Conservation (phyloP, 2,113 vertebrate genomes). For the Ammodytes marinus region DNA sequence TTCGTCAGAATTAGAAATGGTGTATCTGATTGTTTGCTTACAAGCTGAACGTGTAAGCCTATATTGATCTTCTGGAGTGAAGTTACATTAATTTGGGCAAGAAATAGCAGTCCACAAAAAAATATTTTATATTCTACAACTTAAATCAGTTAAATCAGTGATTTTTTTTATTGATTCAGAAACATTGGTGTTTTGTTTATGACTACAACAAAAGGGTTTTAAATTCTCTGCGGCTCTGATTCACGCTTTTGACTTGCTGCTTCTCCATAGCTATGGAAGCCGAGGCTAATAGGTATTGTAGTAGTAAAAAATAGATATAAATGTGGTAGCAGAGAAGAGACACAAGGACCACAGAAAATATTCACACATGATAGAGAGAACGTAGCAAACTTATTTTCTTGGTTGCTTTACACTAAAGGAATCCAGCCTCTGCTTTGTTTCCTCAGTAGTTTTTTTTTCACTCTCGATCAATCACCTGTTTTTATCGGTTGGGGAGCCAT, state of each 20-base stretch:
- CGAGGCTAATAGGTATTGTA: background rate
- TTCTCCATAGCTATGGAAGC: background rate
- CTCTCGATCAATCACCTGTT: constrained; percentile 69
- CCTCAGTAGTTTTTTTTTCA: constrained; percentile 23
- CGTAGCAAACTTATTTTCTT: background rate
- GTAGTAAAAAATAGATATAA: background rate
- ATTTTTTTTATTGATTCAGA: background rate
- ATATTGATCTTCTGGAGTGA: background rate
- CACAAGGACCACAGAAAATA: background rate
- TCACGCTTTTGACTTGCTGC: background rate
- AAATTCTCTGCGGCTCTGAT: too few species aligned
- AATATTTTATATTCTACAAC: background rate
- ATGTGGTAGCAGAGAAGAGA: background rate
- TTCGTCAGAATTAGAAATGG: too few species aligned
- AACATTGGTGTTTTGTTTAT: background rate
- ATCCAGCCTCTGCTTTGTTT: constrained; percentile 21
- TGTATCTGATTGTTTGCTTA: background rate
- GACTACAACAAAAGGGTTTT: background rate
- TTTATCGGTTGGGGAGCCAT: constrained; percentile 65
- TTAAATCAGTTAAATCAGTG: background rate
- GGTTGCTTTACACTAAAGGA: constrained; percentile 22
- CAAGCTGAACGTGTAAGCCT: background rate
- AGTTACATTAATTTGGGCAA: background rate
- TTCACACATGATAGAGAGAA: background rate
- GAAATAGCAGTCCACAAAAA: background rate